Conservation (phyloP, 2,888 invertebrate genomes). For the Cephus pulcher region DNA sequence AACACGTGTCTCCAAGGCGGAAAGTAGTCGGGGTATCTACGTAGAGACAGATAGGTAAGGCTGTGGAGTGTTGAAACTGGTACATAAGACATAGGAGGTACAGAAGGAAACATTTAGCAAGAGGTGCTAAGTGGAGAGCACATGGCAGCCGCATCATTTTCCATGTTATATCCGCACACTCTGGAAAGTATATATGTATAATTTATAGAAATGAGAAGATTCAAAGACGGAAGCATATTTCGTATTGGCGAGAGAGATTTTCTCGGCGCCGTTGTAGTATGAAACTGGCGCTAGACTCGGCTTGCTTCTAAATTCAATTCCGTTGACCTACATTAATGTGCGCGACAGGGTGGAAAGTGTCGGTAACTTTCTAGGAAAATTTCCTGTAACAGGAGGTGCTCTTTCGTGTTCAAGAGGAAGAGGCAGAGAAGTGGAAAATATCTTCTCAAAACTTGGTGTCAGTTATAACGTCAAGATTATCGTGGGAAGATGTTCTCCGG, state of each 20-base stretch:
- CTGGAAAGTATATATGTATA: background rate
- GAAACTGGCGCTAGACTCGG: conserved; percentile 2
- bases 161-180: background rate
- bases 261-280: background rate
- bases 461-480: background rate
- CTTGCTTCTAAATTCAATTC: conserved; percentile 44
- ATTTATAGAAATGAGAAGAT: background rate
- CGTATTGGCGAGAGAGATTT: background rate
- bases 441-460: background rate
- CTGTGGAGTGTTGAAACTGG: background rate
- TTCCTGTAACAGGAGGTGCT: background rate
- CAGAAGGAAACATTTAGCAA: background rate
- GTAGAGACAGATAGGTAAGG: background rate
- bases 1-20: background rate
- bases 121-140: background rate
- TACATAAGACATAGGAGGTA: background rate
- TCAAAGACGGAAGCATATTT: background rate
- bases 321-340: conserved; percentile 48
- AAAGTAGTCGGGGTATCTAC: background rate
- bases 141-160: background rate
- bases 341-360: conserved; percentile 4
- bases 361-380: background rate
- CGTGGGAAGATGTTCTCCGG: background rate
- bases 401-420: background rate
- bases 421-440: background rate